phyloP scores from a whole-genome alignment of 2,113 vertebrate species.

The Oryzias curvinotus region DNA sequence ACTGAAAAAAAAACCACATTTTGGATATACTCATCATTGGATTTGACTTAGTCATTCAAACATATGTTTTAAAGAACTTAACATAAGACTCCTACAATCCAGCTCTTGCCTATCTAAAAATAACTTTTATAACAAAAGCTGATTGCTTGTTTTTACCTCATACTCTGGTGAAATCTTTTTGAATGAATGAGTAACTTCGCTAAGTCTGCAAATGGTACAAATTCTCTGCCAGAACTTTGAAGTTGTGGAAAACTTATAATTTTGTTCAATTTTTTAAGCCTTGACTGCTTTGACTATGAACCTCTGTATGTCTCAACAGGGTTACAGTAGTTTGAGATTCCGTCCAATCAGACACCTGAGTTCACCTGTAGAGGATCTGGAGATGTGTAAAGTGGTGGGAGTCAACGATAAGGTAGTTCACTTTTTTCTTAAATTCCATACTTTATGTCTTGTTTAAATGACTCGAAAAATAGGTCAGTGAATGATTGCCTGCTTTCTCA shows the following conservation, averaged over 20 bases:
- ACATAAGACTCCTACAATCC: not conserved
- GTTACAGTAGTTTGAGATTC: constrained; percentile 95
- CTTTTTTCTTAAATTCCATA: accelerated
- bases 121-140: too few species aligned
- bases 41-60: not conserved
- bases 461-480: not conserved
- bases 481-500: constrained; percentile 1
- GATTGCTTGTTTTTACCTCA: too few species aligned
- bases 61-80: not conserved
- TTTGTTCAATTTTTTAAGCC: not conserved
- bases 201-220: too few species aligned
- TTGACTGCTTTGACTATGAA: not conserved
- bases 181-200: too few species aligned
- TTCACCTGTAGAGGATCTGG: constrained; percentile 91
- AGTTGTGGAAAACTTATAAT: too few species aligned
- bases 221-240: too few species aligned
- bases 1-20: too few species aligned
- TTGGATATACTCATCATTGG: too few species aligned
- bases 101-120: not conserved
- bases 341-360: constrained; percentile 93
- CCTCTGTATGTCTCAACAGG: constrained; percentile 71
- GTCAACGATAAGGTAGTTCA: constrained; percentile 89
- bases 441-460: too few species aligned
- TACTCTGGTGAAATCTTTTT: too few species aligned
- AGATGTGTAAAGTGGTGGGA: constrained; percentile 87